phyloP scores from a whole-genome alignment of 2,113 vertebrate genomes.

The Callipepla squamata region DNA sequence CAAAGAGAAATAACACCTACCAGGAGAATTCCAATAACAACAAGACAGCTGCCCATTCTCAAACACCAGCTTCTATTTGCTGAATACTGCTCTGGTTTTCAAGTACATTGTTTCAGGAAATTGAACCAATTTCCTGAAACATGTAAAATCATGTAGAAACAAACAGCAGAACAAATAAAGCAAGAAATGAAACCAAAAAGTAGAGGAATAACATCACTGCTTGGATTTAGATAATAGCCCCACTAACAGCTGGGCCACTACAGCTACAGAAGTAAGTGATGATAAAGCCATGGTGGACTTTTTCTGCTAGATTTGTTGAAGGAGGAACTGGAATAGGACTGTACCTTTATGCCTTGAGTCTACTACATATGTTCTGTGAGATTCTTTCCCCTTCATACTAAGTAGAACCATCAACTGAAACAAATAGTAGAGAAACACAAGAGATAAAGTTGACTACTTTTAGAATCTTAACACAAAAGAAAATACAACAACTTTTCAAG shows the following conservation, averaged over 20 bases:
- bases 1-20: neutral
- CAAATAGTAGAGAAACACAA: neutral
- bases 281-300: neutral
- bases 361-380: neutral
- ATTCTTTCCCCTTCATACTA: neutral
- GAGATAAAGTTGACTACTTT: neutral
- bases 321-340: too few relatives aligned
- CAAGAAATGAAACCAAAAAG: accelerated
- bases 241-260: neutral
- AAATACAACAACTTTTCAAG: neutral
- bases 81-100: neutral
- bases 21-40: neutral
- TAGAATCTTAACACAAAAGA: neutral
- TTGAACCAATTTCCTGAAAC: neutral
- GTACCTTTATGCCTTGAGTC: neutral
- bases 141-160: neutral
- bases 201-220: neutral
- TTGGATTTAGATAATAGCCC: neutral
- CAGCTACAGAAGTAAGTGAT: too few relatives aligned
- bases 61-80: neutral
- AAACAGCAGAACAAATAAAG: neutral
- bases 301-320: neutral
- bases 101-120: neutral
- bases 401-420: neutral
- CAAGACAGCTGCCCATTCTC: neutral